Conservation (phyloP, 2,113 vertebrate genomes). For the Saccopteryx bilineata region DNA sequence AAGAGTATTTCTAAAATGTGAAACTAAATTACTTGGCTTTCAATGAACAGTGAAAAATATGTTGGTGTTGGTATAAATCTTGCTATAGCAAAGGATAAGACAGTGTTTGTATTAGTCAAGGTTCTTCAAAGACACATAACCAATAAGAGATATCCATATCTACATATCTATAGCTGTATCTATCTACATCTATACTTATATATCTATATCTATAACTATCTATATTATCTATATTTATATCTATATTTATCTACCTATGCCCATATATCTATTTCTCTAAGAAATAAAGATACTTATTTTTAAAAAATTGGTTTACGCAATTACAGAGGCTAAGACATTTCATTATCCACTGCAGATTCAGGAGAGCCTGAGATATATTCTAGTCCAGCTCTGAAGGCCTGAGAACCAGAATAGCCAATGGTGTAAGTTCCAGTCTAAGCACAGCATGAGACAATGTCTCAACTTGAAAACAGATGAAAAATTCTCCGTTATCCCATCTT, state of each 20-base stretch:
- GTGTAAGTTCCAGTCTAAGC: background rate
- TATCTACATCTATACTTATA: background rate
- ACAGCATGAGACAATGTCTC: background rate
- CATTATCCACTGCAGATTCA: background rate
- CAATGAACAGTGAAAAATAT: conserved; percentile 22
- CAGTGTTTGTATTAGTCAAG: background rate
- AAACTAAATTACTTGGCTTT: background rate
- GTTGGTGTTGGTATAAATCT: background rate
- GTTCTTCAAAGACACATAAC: background rate
- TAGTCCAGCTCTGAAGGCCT: background rate
- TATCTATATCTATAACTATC: background rate
- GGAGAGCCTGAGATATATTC: background rate
- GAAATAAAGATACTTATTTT: background rate
- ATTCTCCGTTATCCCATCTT: background rate
- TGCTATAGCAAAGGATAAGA: background rate
- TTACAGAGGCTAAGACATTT: background rate
- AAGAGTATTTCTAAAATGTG: background rate
- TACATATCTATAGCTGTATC: background rate
- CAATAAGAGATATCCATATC: background rate
- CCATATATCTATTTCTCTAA: background rate
- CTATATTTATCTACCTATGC: background rate
- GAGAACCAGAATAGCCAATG: background rate
- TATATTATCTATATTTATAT: background rate
- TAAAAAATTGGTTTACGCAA: background rate
- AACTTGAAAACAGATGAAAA: background rate